phyloP scores from a whole-genome alignment of 2,113 vertebrate species.

The Caracal caracal region DNA sequence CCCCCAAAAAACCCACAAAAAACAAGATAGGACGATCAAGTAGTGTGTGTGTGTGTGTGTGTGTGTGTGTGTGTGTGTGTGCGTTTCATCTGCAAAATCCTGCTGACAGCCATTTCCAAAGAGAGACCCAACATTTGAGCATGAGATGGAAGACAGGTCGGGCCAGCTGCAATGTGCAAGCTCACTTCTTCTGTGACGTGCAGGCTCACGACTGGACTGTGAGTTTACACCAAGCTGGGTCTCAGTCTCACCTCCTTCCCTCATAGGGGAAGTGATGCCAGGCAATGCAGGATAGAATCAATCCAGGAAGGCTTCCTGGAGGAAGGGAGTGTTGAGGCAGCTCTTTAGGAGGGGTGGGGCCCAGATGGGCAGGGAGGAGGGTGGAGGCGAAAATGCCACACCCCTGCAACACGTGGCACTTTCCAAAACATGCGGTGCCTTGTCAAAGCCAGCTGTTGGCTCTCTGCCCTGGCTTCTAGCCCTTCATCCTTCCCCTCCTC shows the following conservation, averaged over 20 bases:
- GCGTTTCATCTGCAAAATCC: neutral
- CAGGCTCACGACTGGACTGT: neutral
- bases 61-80: neutral
- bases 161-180: neutral
- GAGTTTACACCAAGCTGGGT: neutral
- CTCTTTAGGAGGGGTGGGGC: constrained; percentile 17
- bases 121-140: neutral
- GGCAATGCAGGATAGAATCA: neutral
- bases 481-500: neutral
- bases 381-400: constrained; percentile 59
- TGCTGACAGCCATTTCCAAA: neutral
- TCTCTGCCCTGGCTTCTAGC: neutral
- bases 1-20: neutral
- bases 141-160: neutral
- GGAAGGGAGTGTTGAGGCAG: constrained; percentile 39
- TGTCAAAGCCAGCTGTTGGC: constrained; percentile 69
- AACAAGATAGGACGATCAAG: neutral
- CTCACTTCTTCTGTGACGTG: neutral
- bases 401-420: constrained; percentile 60
- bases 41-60: neutral
- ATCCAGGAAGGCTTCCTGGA: constrained; percentile 64
- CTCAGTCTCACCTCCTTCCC: neutral
- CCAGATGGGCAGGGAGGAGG: constrained; percentile 38
- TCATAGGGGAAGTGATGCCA: neutral
- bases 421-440: neutral